Evolutionary conservation across 1,140 invertebrate genomes (phyloP), one percentile per base, ranked within the genome.

Genomic region (Laupala kohalensis): DNA sequence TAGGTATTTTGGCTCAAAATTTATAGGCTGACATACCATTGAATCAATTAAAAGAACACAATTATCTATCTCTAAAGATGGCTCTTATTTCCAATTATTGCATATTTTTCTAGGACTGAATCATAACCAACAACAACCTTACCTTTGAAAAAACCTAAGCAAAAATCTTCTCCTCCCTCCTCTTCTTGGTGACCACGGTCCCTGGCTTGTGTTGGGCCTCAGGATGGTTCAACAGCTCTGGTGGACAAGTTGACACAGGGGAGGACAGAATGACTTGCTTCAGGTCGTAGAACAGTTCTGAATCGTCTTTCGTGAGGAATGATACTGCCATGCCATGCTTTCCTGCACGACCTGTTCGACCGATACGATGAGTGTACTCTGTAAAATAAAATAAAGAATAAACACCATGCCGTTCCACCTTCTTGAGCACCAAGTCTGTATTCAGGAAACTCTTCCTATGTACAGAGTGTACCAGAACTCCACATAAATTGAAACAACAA

Each of bases 341-440:
- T 37, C 98, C 98, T 19, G 97, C 98, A 83, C 98, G 92, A 78
- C 97, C 97, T 0, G 97, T 99, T 84, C 97, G 89, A 80, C 97
- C 97, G 80, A 99, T 99, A 87, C 97, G 90, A 91, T 99, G 97
- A 0, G 96, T 98, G 77, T 99, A 99, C 86, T 98, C 97, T 91
- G 79, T 65, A 84, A 84, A 76, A 67, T 75, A 75, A 73, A 75
- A 76, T 71, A 67, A 53, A 53, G 19, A 53, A 53, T 1, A 2
- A 53, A n/a, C n/a, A n/a, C n/a, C n/a, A n/a, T n/a, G n/a, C n/a
- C n/a, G n/a, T n/a, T n/a, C n/a, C n/a, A n/a, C n/a, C n/a, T n/a
- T n/a, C n/a, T n/a, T n/a, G n/a, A n/a, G n/a, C n/a, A n/a, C n/a
- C n/a, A n/a, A n/a, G n/a, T n/a, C n/a, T n/a, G n/a, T n/a, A n/a